A percentile compares a stretch with the other conserved stretches of the same genome.
Conservation (phyloP, 92 coral and sea anemone species). For the Siderastrea radians region DNA sequence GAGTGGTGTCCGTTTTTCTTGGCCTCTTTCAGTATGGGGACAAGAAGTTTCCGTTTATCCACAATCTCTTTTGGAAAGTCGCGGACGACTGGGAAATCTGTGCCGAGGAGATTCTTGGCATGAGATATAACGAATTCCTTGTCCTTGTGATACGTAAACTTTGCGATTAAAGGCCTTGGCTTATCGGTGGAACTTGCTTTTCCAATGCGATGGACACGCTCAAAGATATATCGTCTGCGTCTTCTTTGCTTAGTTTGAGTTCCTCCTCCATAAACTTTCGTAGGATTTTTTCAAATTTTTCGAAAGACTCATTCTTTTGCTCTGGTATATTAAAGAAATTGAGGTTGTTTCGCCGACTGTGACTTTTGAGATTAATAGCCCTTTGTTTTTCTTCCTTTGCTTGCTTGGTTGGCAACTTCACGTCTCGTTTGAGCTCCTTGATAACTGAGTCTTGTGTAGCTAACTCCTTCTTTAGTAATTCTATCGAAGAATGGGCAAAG, state of each 20-base stretch:
- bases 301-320: constrained; percentile 7
- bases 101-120: constrained; percentile 44
- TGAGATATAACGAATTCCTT: constrained; percentile 11
- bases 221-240: constrained; percentile 13
- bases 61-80: constrained; percentile 63
- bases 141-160: constrained; percentile 50
- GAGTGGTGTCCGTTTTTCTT: constrained; percentile 28
- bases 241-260: constrained; percentile 15
- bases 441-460: constrained; percentile 3
- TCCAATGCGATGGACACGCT: constrained; percentile 32
- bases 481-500: background rate
- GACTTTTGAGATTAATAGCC: constrained; percentile 28
- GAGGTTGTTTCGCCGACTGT: constrained; percentile 39
- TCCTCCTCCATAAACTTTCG: constrained; percentile 14
- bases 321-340: constrained; percentile 31
- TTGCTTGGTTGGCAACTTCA: constrained; percentile 21
- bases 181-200: constrained; percentile 6
- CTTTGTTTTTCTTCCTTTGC: constrained; percentile 15
- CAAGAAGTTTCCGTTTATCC: background rate
- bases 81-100: constrained; percentile 49
- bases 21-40: constrained; percentile 33
- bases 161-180: constrained; percentile 29
- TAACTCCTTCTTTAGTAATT: constrained; percentile 5
- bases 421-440: constrained; percentile 13
- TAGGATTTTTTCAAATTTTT: background rate